Percentiles rank a stretch among this genome's conserved stretches.
Evolutionary conservation across 2,113 vertebrate species (phyloP).

Genomic region (Myrmecophaga tridactyla): DNA sequence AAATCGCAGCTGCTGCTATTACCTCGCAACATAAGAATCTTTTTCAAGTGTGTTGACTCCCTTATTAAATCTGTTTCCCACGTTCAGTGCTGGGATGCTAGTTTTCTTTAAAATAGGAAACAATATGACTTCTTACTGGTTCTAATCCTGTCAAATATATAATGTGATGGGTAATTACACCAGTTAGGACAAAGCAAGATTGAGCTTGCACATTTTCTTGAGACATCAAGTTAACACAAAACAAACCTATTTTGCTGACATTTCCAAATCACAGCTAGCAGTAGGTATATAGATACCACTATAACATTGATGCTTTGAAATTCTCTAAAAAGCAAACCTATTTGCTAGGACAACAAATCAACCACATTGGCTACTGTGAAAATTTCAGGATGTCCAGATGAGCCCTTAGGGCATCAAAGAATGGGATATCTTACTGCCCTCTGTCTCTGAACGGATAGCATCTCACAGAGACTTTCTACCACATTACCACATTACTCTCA

Average conservation of each 20-base stretch:
- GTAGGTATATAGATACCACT: not conserved
- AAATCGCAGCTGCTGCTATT: slow-evolving; percentile 7
- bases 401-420: not conserved
- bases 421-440: slow-evolving; percentile 5
- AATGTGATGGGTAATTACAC: slow-evolving; percentile 22
- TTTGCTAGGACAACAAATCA: not conserved
- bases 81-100: not conserved
- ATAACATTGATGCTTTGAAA: not conserved
- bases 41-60: slow-evolving; percentile 47
- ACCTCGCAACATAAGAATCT: slow-evolving; percentile 9
- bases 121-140: slow-evolving; percentile 47
- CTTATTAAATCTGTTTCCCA: slow-evolving; percentile 34
- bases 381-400: slow-evolving; percentile 62
- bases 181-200: slow-evolving; percentile 50
- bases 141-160: slow-evolving; percentile 52
- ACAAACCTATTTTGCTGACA: slow-evolving; percentile 29
- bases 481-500: slow-evolving; percentile 64
- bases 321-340: slow-evolving; percentile 36
- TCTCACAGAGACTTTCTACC: slow-evolving; percentile 60
- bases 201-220: slow-evolving; percentile 39
- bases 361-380: slow-evolving; percentile 33
- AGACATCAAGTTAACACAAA: slow-evolving; percentile 54
- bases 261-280: slow-evolving; percentile 50
- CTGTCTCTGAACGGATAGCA: slow-evolving; percentile 25
- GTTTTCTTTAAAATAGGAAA: slow-evolving; percentile 51